These are phyloP conservation scores for Vultur gryphus DNA, from an alignment of 2,797 vertebrate species.

Conservation along the genomic window DNA sequence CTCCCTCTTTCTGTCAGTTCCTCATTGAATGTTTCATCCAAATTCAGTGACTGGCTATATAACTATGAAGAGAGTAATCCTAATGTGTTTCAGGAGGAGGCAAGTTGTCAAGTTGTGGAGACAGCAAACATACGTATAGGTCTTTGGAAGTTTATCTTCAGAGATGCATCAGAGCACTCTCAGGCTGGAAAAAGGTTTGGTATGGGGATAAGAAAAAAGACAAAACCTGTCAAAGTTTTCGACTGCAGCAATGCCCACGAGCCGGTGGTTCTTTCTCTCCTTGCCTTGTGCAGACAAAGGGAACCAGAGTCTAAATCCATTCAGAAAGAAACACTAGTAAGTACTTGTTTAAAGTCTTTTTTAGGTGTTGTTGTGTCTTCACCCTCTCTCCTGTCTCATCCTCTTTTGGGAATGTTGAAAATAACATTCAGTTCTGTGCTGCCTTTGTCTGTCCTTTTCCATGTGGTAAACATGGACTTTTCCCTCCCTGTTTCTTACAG, in stretches of 20 bases:
- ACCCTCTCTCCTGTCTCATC: constrained; percentile 53
- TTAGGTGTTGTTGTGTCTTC: constrained; percentile 57
- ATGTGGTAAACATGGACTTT: constrained; percentile 64
- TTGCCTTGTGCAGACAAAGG: neutral
- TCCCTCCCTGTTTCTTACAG: constrained; percentile 36
- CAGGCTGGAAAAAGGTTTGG: neutral
- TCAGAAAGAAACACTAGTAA: constrained; percentile 38
- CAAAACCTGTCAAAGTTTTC: neutral
- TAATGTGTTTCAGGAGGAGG: neutral
- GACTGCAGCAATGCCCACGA: neutral
- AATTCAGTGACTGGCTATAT: neutral
- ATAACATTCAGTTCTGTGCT: constrained; percentile 65
- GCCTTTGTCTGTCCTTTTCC: constrained; percentile 64
- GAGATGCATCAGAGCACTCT: neutral
- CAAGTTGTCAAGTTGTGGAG: neutral
- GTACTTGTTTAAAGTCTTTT: constrained; percentile 61
- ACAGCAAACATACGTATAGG: neutral
- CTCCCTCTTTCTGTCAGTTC: neutral
- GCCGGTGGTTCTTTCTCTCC: neutral
- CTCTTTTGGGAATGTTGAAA: constrained; percentile 67
- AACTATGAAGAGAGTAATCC: neutral
- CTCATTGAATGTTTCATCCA: neutral
- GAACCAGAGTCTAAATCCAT: neutral
- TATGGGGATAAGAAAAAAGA: neutral
- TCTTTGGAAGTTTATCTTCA: neutral